A percentile compares a stretch with the other conserved stretches of the same genome.
Conservation (phyloP, 1,140 invertebrate genomes). For the Drosophila varians region DNA sequence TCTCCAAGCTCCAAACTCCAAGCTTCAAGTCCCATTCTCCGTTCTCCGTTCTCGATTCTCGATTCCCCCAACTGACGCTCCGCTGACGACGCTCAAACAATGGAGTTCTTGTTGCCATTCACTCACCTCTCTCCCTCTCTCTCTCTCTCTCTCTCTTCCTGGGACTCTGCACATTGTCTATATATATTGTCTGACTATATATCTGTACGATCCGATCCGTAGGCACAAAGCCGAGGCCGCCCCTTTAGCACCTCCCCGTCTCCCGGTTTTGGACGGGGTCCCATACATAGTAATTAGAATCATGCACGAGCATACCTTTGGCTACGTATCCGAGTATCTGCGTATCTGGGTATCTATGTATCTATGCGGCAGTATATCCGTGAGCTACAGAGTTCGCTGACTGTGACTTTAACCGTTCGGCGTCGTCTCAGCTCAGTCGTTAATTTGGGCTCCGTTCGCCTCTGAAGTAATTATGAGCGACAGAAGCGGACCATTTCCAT, state of each 20-base stretch:
- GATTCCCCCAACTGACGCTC: conserved; percentile 20
- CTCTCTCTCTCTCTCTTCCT: neutral
- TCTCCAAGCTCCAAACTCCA: conserved; percentile 30
- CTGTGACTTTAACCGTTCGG: conserved; percentile 65
- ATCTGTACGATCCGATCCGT: conserved; percentile 22
- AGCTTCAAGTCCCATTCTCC: conserved; percentile 1
- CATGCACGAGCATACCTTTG: conserved; percentile 56
- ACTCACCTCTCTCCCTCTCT: neutral
- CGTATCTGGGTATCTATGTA: conserved; percentile 1
- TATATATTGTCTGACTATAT: conserved; percentile 6
- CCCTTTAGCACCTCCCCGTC: conserved; percentile 5
- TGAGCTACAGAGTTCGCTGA: conserved; percentile 62
- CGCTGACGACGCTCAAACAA: conserved; percentile 28
- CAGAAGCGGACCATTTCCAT: conserved; percentile 35
- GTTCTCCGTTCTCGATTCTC: neutral
- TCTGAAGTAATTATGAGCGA: conserved; percentile 34
- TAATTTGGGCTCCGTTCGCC: conserved; percentile 31
- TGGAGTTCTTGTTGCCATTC: conserved; percentile 27
- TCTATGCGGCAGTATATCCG: neutral
- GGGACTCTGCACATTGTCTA: conserved; percentile 49
- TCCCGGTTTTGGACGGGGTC: neutral
- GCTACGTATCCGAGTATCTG: conserved; percentile 25
- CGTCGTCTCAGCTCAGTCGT: conserved; percentile 40
- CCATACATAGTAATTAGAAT: conserved; percentile 79
- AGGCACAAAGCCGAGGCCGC: conserved; percentile 25